phyloP scores from a whole-genome alignment of 2,797 vertebrate species.

The Scomberomorus guttatus region DNA sequence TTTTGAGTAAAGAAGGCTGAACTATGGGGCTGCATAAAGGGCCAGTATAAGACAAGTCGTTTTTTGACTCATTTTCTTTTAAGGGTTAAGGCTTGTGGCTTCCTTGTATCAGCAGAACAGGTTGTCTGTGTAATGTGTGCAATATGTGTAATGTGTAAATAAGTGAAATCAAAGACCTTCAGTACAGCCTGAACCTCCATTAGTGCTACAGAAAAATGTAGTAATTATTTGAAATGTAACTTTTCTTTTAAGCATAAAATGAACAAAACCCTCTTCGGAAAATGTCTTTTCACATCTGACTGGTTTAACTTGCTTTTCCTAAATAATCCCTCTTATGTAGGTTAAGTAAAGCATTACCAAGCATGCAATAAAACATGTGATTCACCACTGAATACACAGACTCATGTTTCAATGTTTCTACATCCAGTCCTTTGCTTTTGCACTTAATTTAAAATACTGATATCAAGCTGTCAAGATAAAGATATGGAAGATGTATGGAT shows the following conservation, averaged over 20 bases:
- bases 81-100: background rate
- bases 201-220: background rate
- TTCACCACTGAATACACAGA: background rate
- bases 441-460: background rate
- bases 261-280: background rate
- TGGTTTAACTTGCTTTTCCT: background rate
- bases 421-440: background rate
- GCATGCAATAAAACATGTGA: background rate
- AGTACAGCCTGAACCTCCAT: background rate
- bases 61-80: background rate
- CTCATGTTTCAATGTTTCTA: background rate
- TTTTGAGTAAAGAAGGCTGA: too few species aligned
- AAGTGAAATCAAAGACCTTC: background rate
- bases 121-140: background rate
- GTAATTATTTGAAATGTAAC: too few species aligned
- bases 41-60: too few species aligned
- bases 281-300: background rate
- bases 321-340: background rate
- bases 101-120: slow-evolving; percentile 10
- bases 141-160: slow-evolving; percentile 1
- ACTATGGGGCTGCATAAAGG: too few species aligned
- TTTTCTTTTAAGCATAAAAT: background rate
- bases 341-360: background rate
- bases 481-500: too few species aligned
- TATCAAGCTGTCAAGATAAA: too few species aligned